Evolutionary conservation across 2,113 vertebrate genomes (phyloP), one percentile per base, ranked within the genome.

Genomic region (Oryzias celebensis): DNA sequence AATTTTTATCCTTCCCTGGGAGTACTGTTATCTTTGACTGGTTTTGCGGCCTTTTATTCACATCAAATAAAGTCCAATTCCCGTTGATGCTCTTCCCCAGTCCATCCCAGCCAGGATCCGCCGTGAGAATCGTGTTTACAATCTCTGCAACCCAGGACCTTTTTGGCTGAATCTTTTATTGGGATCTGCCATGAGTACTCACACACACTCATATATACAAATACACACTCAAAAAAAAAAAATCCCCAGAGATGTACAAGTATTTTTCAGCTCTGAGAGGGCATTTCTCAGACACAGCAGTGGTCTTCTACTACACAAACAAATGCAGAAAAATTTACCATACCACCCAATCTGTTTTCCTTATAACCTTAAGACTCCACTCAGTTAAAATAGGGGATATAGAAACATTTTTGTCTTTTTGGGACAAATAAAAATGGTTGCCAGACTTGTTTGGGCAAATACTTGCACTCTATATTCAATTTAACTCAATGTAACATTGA

Each of bases 121-220:
- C 67, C 76, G 82, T 88, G 88, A 88, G 85, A 90, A 88, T 75
- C 59, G 62, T 71, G 55, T 80, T 83, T 78, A 81, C 67, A 67
- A 59, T 62, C 72, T 66, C 55, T 64, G 70, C 71, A 81, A 76
- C 78, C 79, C 77, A 31, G 69, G 76, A 82, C 77, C 80, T 84
- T 77, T 18, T 75, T 85, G 82, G 77, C 78, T 78, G 61, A 65
- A 72, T 87, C 68, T 80, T 87, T 87, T 76, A 82, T 79, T 84
- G 68, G 77, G 48, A 68, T 73, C 66, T 81, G 71, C 63, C 82
- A 62, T 72, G 55, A 79, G 23, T 24, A 51, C 65, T 51, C 31
- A 46, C 42, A 58, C 18, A 59, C 23, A 55, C 18, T 18, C 26
- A 43, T 36, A 41, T 48, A 66, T 26, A 58, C 17, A 13, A 7